Base-by-base conservation (phyloP, 2,888 invertebrate genomes). In the Timandra comae region DNA sequence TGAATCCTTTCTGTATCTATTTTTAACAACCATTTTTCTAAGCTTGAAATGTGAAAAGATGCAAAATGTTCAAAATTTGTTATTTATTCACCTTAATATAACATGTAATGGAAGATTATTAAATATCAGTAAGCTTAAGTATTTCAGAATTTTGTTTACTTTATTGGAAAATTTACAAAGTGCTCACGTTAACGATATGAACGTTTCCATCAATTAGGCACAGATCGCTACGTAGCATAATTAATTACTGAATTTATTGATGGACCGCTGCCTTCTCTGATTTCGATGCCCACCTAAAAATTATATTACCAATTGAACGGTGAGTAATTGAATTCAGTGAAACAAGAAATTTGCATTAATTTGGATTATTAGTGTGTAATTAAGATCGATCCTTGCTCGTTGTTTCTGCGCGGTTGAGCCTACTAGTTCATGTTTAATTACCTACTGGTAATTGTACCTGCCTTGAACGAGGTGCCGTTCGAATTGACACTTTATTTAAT, bases 181-280 rank as follows among this genome's bases (percentile, higher is more conserved):
- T 28, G 25, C 19, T 26, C 25, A 11, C 24, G 9, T 27, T 24
- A 26, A 23, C 29, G 11, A 29, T 12, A 19, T 27, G 27, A 37
- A 33, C 34, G 33, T 30, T 30, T 28, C 31, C 44, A 43, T 31
- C 38, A 45, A 49, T 46, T 41, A 43, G 30, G 29, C 30, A 31
- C 38, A 36, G 33, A 16, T 16, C 33, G 35, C 29, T 29, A 24
- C 34, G 35, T 45, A 35, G 33, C 30, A 39, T 36, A 33, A 43
- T 38, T 42, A 43, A 48, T 48, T 45, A 45, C 34, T 38, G 26
- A 36, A 38, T 41, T 45, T 37, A 42, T 38, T 36, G 40, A 45
- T 35, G 38, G 30, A 10, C 38, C 26, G 16, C 19, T 36, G 34
- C 36, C 38, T 37, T 36, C 34, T 36, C 33, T 35, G 38, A 42